These are phyloP conservation scores for Campoplex capitator DNA, from an alignment of 2,888 invertebrate genomes.

Conservation along the genomic window DNA sequence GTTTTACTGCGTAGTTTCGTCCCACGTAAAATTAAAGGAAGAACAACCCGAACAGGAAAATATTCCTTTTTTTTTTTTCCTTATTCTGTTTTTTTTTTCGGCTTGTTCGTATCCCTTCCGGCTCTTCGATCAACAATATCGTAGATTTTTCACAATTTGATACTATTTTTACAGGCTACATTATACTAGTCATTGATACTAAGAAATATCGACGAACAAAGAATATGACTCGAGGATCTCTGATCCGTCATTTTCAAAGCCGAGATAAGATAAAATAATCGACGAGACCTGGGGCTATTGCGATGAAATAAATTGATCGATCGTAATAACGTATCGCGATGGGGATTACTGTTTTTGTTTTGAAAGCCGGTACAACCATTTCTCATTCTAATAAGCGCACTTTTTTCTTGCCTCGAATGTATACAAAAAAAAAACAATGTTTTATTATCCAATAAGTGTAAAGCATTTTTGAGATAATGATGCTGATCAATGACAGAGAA, in stretches of 20 bases:
- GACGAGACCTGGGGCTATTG: neutral
- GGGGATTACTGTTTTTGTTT: neutral
- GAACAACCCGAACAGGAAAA: slow-evolving; percentile 1
- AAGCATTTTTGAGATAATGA: neutral
- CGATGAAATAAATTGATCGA: slow-evolving; percentile 9
- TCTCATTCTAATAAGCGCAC: neutral
- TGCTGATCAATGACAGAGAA: neutral
- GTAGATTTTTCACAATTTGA: neutral
- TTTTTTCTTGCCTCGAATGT: neutral
- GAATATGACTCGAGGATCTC: neutral
- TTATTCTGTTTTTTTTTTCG: neutral
- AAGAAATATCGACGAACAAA: neutral
- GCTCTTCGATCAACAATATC: too few relatives aligned
- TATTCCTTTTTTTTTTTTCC: neutral
- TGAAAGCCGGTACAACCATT: neutral
- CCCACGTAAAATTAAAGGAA: slow-evolving; percentile 14
- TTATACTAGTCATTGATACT: neutral
- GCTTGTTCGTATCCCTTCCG: neutral
- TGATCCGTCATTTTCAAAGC: slow-evolving; percentile 5
- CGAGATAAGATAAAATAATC: neutral
- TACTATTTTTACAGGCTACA: neutral
- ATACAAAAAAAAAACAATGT: too few relatives aligned
- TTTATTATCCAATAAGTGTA: neutral
- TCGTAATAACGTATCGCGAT: slow-evolving; percentile 16
- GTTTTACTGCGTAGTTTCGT: slow-evolving; percentile 48